Conservation (phyloP, 2,888 invertebrate genomes). For the Pilophorus perplexus region DNA sequence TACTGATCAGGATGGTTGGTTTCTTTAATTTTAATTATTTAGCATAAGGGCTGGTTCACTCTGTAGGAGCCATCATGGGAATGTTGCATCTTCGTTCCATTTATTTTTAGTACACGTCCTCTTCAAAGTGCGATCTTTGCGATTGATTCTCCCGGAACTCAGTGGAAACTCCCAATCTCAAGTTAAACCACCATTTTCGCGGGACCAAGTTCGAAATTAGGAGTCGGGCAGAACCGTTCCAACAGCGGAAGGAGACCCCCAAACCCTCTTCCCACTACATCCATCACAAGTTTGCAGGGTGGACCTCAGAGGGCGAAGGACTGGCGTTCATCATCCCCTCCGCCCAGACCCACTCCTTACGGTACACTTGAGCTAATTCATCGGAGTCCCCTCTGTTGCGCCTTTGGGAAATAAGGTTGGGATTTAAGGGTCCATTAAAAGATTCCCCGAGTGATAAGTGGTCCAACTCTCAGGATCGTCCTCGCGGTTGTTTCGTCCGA, state of each 20-base stretch:
- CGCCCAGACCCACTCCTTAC: background rate
- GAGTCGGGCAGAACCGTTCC: too few species aligned
- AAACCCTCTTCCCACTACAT: slow-evolving; percentile 5
- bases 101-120: too few species aligned
- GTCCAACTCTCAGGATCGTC: background rate
- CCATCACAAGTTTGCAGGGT: slow-evolving; percentile 11
- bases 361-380: slow-evolving; percentile 13
- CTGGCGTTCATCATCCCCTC: slow-evolving; percentile 5
- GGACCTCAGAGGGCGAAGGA: background rate
- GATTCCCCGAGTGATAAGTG: background rate
- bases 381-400: slow-evolving; percentile 14
- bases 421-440: slow-evolving; percentile 4
- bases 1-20: too few species aligned
- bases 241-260: background rate
- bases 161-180: too few species aligned
- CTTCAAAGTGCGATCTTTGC: too few species aligned
- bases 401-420: background rate
- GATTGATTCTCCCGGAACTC: too few species aligned
- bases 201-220: too few species aligned
- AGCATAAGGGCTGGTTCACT: too few species aligned
- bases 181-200: too few species aligned
- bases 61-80: too few species aligned
- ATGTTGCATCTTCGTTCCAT: too few species aligned
- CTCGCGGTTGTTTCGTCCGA: background rate
- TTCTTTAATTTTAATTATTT: too few species aligned